A percentile compares a stretch with the other conserved stretches of the same genome.
Evolutionary conservation across 2,113 vertebrate genomes (phyloP).

Genomic region (Microcebus jonahi): DNA sequence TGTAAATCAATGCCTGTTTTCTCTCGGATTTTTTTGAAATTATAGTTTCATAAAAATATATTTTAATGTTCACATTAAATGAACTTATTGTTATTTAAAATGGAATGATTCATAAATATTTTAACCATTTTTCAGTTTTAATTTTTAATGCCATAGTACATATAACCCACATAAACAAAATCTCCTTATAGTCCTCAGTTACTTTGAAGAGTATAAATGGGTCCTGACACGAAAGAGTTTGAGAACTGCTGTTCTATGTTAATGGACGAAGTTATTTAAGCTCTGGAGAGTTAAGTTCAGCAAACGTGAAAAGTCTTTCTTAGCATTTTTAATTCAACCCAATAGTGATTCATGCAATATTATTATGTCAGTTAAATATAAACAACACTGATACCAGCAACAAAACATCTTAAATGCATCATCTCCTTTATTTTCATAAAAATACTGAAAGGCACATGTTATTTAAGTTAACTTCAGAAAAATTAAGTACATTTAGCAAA

Average conservation of each 20-base stretch:
- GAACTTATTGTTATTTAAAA: conserved; percentile 19
- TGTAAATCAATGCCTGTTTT: not conserved
- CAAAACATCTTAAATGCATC: not conserved
- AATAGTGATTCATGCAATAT: conserved; percentile 19
- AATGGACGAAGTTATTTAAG: not conserved
- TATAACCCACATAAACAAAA: not conserved
- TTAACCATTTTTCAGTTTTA: conserved; percentile 32
- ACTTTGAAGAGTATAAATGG: not conserved
- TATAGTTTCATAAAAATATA: conserved; percentile 12
- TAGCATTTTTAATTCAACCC: conserved; percentile 33
- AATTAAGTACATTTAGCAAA: not conserved
- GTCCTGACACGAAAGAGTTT: conserved; percentile 29
- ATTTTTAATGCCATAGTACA: conserved; percentile 7
- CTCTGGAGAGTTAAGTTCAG: not conserved
- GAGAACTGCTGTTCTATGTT: conserved; percentile 40
- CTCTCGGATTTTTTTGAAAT: not conserved
- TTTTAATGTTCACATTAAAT: not conserved
- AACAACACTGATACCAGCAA: conserved; percentile 4
- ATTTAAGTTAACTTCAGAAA: conserved; percentile 68
- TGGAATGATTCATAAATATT: not conserved
- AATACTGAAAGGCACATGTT: conserved; percentile 19
- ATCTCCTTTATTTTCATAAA: conserved; percentile 32
- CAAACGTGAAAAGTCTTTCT: not conserved
- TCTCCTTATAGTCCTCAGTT: not conserved
- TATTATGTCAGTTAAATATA: not conserved